Base-by-base conservation (phyloP, 2,888 invertebrate species). In the Drosophila seclusa region DNA sequence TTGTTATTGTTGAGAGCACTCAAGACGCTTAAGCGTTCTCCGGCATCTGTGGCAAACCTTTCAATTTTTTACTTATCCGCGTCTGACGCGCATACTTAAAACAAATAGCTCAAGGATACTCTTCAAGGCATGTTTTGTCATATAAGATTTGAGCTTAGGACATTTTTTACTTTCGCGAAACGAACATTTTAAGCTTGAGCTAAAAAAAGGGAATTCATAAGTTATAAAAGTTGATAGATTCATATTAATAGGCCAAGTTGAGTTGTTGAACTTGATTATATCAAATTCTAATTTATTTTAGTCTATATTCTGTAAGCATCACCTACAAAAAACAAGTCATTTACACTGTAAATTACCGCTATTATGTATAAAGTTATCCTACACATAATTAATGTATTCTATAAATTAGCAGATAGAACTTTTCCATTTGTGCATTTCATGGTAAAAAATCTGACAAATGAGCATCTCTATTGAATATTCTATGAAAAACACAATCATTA, bases 51-150 rank as follows among this genome's bases (percentile, higher is more conserved):
- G 36, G 36, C 21, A 72, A 52, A 48, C 52, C 32, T 55, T 63
- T 73, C 8, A 64, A 52, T 64, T 38, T 38, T 38, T 11, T 38
- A 36, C 10, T 7, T n/a, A 48, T 42, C 11, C 27, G 13, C 13
- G 18, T n/a, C 21, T 21, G 4, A 6, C 42, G 10, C 16, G 5
- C 45, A 49, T 61, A 36, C 54, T 64, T 48, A 38, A 63, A 64
- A 66, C 60, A 61, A 65, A 66, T 59, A 57, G 70, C 68, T 61
- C 77, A 80, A 90, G 90, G 77, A 80, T 80, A 79, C 45, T 70
- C 68, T 66, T 59, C 29, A 29, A 52, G 80, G 53, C 60, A 66
- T 69, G 64, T 55, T 59, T 55, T 66, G 42, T 50, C 61, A 69
- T 71, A 66, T 42, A 48, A 67, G 59, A 65, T 58, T 59, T 79